Evolutionary conservation across 2,888 invertebrate species (phyloP), one percentile per base, ranked within the genome.

Genomic region (Onthophagus sagittarius): DNA sequence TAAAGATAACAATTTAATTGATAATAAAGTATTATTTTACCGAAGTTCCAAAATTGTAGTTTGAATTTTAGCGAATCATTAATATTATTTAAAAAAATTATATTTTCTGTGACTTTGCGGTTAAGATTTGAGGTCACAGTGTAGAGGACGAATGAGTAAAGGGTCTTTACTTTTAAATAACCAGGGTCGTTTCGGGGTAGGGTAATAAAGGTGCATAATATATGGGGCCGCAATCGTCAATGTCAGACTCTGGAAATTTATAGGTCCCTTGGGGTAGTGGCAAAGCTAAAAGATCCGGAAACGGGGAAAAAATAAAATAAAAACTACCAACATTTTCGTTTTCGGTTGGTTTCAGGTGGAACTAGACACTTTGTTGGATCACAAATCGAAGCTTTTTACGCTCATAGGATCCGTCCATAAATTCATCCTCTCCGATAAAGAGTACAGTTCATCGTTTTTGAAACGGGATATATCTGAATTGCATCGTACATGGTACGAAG

Each of bases 401-500:
- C 82, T 90, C 79, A 89, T 89, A 1, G 88, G 89, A 76, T 87
- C 89, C 0, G 89, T 89, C 70, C 88, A 89, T 70, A 87, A 89
- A 0, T 86, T 88, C 11, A 86, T 89, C 4, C 86, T 88, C 5
- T 89, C 84, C 74, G 85, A 84, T 73, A 82, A 83, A 76, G 83
- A 85, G 75, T 84, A 84, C 77, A 82, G 84, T 76, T 85, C 86
- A 74, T 81, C 86, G 23, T 87, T 88, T 0, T 86, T 93, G 77
- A 91, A 92, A 76, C 87, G 89, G 31, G 91, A 91, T 74, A 87
- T 93, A 74, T 88, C 91, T 32, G 88, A 91, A 70, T 85, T 93
- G 77, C 89, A 92, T 78, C 87, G 90, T 5, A 87, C 91, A 14
- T 93, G 92, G 91, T 91, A 93, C 79, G 91, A 91, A 73, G 89